phyloP scores from a whole-genome alignment of 2,888 invertebrate species.

The Melipona beecheii region DNA sequence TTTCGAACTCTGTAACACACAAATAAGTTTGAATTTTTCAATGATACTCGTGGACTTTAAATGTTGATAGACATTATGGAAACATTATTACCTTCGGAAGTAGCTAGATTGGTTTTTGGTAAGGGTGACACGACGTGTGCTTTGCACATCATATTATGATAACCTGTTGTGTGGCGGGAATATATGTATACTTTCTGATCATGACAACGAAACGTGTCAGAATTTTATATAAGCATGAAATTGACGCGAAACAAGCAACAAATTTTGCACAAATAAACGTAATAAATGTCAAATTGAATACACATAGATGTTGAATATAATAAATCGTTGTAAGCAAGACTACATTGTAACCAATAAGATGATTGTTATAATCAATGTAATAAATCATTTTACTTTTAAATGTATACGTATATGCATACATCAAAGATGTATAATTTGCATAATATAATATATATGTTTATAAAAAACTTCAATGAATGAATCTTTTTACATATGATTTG shows the following conservation, averaged over 20 bases:
- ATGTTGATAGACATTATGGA: slow-evolving; percentile 74
- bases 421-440: not conserved
- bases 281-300: not conserved
- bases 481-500: not conserved
- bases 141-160: slow-evolving; percentile 16
- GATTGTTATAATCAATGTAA: not conserved
- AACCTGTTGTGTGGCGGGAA: slow-evolving; percentile 65
- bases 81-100: slow-evolving; percentile 81
- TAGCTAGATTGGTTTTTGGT: slow-evolving; percentile 82
- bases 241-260: no score
- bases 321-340: not conserved
- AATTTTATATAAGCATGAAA: not conserved
- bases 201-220: not conserved
- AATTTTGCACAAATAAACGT: not conserved
- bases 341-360: no score
- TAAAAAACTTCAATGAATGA: not conserved
- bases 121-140: slow-evolving; percentile 54
- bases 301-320: not conserved
- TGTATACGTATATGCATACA: not conserved
- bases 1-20: slow-evolving; percentile 7
- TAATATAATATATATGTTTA: not conserved
- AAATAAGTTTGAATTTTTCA: not conserved
- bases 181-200: slow-evolving; percentile 15
- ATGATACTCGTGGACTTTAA: not conserved
- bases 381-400: not conserved